Percentiles rank a stretch among this genome's conserved stretches.
phyloP scores from a whole-genome alignment of 2,113 vertebrate species.

The Pterocles gutturalis region DNA sequence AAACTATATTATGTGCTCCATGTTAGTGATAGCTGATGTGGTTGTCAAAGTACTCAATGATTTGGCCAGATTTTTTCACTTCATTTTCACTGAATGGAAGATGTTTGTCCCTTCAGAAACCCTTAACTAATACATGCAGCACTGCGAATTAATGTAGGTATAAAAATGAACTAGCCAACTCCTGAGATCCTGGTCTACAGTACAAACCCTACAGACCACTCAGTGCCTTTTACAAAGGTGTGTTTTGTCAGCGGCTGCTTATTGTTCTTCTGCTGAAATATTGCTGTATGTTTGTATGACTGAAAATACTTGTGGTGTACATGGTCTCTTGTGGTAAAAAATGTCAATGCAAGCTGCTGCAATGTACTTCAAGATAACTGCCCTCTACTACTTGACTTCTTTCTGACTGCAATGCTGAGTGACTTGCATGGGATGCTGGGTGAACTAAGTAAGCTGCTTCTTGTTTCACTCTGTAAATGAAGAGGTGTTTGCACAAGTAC shows the following conservation, averaged over 20 bases:
- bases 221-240: not conserved
- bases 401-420: constrained; percentile 29
- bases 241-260: not conserved
- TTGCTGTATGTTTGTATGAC: not conserved
- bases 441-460: constrained; percentile 6
- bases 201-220: not conserved
- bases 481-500: not conserved
- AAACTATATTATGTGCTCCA: not conserved
- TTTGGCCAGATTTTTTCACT: not conserved
- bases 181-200: not conserved
- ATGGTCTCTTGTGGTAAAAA: not conserved
- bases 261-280: not conserved
- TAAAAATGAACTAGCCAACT: not conserved
- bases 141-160: not conserved
- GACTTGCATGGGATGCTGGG: constrained; percentile 55
- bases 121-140: not conserved
- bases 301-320: not conserved
- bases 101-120: not conserved
- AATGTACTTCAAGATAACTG: not conserved
- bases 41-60: not conserved
- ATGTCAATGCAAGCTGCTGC: not conserved
- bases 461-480: not conserved
- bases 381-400: not conserved
- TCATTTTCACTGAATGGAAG: not conserved
- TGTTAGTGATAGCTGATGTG: not conserved